Evolutionary conservation across 64 coral and sea anemone genomes (phyloP).

Genomic region (Catalaphyllia jardinei): DNA sequence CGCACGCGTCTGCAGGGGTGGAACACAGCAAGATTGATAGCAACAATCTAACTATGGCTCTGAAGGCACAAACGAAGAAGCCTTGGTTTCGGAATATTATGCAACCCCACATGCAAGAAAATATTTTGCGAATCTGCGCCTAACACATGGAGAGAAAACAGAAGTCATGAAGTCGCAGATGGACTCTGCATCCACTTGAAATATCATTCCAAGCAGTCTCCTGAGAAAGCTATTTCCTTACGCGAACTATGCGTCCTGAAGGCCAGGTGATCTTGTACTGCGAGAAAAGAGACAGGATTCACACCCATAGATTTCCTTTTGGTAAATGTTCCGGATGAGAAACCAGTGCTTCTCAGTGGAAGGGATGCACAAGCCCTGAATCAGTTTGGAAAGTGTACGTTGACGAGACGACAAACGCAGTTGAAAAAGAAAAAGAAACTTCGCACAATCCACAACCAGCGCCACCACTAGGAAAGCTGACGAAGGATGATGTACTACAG

Average conservation of each 20-base stretch:
- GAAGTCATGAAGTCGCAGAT: constrained; percentile 51
- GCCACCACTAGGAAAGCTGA: constrained; percentile 51
- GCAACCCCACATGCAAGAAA: background rate
- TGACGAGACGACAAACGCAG: constrained; percentile 41
- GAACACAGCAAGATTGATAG: too few species aligned
- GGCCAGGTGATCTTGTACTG: constrained; percentile 48
- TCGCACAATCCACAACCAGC: constrained; percentile 18
- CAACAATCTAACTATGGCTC: too few species aligned
- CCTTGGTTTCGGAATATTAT: constrained; percentile 2
- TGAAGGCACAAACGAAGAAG: too few species aligned
- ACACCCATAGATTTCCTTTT: constrained; percentile 60
- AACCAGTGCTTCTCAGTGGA: constrained; percentile 67
- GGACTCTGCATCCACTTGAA: constrained; percentile 27
- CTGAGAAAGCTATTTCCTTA: constrained; percentile 51
- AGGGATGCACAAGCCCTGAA: constrained; percentile 48
- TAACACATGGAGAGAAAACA: constrained; percentile 26
- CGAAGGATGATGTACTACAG: constrained; percentile 28
- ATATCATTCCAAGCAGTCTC: constrained; percentile 53
- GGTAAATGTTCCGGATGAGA: constrained; percentile 40
- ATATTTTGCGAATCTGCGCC: constrained; percentile 35
- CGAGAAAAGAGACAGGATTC: constrained; percentile 48
- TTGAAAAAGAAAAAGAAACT: constrained; percentile 54
- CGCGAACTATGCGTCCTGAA: constrained; percentile 13
- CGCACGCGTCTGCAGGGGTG: too few species aligned
- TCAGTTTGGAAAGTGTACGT: constrained; percentile 54